Evolutionary conservation across 2,113 vertebrate genomes (phyloP).

Genomic region (Leuciscus idus): DNA sequence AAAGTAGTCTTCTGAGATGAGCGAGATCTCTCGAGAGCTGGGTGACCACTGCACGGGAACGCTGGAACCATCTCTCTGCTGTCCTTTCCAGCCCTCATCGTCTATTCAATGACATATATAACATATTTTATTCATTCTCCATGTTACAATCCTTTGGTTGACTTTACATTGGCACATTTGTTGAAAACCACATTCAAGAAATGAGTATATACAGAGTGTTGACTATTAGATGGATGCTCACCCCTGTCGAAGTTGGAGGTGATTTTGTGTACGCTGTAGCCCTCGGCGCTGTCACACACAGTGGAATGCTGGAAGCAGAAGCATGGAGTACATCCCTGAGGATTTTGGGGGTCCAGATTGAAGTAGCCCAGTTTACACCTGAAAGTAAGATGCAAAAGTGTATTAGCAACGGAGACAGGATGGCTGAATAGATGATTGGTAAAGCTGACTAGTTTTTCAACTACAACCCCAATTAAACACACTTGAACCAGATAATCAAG

Average conservation of each 20-base stretch:
- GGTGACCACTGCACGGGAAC: constrained; percentile 84
- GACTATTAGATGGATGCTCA: constrained; percentile 47
- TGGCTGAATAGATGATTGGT: too few relatives aligned
- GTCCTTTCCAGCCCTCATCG: constrained; percentile 86
- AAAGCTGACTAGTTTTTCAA: too few relatives aligned
- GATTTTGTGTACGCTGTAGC: constrained; percentile 82
- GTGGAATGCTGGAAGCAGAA: constrained; percentile 98
- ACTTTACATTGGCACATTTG: background rate
- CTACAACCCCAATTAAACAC: too few relatives aligned
- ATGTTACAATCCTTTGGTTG: background rate
- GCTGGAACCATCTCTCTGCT: constrained; percentile 84
- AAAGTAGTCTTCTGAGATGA: constrained; percentile 91
- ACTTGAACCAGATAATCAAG: too few relatives aligned
- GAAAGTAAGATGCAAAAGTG: constrained; percentile 43
- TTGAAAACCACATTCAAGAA: background rate
- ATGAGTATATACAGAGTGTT: background rate
- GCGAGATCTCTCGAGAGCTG: constrained; percentile 82
- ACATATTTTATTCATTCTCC: background rate
- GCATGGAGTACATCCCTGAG: constrained; percentile 90
- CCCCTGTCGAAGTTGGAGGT: constrained; percentile 84
- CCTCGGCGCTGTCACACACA: constrained; percentile 84
- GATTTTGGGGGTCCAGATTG: constrained; percentile 85
- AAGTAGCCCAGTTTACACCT: constrained; percentile 98
- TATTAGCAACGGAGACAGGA: background rate
- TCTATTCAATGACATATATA: constrained; percentile 65